Base-by-base conservation (phyloP, 2,797 vertebrate genomes). In the Darevskia mixta region DNA sequence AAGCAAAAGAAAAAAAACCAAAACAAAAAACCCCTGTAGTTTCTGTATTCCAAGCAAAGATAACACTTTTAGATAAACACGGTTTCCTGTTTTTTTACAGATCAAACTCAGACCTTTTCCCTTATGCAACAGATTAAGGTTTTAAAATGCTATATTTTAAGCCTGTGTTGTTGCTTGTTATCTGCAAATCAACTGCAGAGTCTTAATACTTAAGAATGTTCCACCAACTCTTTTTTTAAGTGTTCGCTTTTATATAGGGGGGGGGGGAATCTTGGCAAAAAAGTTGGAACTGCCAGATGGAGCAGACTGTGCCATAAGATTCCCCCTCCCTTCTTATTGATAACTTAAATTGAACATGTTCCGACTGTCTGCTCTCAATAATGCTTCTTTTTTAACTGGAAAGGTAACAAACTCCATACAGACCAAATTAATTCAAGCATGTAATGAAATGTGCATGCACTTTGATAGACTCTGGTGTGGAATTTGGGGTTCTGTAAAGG, bases 361-460 rank as follows among this genome's bases (percentile, higher is more conserved):
- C 96, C 96, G 96, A 97, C 95, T 97, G 96, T 96, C 97, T 96
- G 95, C 95, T 96, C 93, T 96, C 95, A 95, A 91, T 97, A 97
- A 97, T 96, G 93, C 85, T 94, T 91, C 93, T 97, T 96, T 92
- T 92, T 86, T 93, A 93, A 96, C 96, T 95, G 92, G 95, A 96
- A 97, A 97, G 95, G 96, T 97, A 97, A 96, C 96, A 96, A 96
- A 97, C 97, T 96, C 96, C 96, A 95, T 96, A 94, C 94, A 97
- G 94, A 95, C 95, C 96, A 96, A 97, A 97, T 97, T 96, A 97
- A 96, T 97, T 95, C 95, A 95, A 97, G 95, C 96, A 96, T 96
- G 94, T 96, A 96, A 97, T 96, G 95, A 97, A 97, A 97, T 89
- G 91, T 95, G 87, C 89, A 94, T 80, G 90, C 91, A 82, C 84